phyloP scores from a whole-genome alignment of 2,113 vertebrate genomes.

The Oreamnos americanus region DNA sequence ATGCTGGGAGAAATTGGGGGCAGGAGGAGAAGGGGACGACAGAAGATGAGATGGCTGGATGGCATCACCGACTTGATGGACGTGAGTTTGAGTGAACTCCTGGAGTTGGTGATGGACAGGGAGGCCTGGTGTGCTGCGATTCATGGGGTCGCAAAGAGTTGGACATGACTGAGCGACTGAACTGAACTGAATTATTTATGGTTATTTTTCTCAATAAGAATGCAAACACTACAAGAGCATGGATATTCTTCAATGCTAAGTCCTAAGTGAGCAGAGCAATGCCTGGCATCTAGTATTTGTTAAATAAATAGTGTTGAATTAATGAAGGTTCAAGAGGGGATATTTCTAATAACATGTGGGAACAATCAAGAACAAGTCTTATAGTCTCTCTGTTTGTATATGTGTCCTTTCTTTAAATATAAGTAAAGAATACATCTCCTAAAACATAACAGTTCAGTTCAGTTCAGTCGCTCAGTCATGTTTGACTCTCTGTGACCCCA shows the following conservation, averaged over 20 bases:
- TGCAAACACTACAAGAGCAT: neutral
- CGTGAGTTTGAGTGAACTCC: no score
- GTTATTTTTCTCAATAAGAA: neutral
- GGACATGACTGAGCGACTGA: no score
- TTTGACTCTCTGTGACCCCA: accelerated
- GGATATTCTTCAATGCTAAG: neutral
- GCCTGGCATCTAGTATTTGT: neutral
- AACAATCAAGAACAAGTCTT: neutral
- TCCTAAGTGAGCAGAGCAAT: neutral
- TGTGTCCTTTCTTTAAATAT: neutral
- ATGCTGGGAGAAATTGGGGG: no score
- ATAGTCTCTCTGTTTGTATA: neutral
- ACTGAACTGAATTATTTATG: neutral
- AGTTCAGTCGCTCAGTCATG: neutral
- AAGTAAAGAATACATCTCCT: neutral
- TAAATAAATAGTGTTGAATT: neutral
- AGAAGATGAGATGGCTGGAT: no score
- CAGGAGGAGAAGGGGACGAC: no score
- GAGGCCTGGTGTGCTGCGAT: accelerated
- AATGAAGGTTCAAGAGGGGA: neutral
- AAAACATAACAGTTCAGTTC: neutral
- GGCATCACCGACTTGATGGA: accelerated
- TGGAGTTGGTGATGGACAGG: no score
- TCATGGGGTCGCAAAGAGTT: no score
- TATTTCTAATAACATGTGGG: neutral